Conservation (phyloP, 1,140 invertebrate species). For the Brachionus sp. region DNA sequence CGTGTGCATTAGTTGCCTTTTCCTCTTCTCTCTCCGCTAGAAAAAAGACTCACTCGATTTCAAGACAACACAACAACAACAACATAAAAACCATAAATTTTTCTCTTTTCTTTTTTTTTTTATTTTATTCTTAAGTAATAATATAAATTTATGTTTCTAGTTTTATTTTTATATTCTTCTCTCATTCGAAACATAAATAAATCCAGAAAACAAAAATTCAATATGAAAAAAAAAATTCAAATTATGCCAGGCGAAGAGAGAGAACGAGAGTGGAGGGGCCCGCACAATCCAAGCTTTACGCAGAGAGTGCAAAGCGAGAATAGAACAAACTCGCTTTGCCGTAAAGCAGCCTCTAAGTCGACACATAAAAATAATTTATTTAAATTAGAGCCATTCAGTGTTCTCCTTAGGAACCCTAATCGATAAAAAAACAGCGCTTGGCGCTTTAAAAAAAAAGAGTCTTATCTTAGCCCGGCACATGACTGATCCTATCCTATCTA, state of each 20-base stretch:
- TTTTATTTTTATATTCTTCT: conserved; percentile 18
- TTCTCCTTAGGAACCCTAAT: not conserved
- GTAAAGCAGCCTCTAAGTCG: not conserved
- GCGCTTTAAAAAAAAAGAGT: not conserved
- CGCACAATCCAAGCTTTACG: not conserved
- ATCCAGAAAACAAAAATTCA: conserved; percentile 26
- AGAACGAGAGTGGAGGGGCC: not conserved
- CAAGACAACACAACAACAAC: conserved; percentile 5
- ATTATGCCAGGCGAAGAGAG: conserved; percentile 4
- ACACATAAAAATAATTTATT: not conserved
- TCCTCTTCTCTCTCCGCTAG: not conserved
- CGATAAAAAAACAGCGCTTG: not conserved
- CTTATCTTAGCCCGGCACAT: not conserved
- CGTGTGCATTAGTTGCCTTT: not conserved
- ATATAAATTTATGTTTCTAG: conserved; percentile 39
- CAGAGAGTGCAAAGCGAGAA: not conserved
- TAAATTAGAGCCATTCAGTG: not conserved
- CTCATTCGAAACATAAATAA: conserved; percentile 1
- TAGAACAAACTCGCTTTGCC: not conserved
- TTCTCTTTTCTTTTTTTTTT: too few relatives aligned
- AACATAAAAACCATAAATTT: not conserved
- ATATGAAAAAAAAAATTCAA: conserved; percentile 4
- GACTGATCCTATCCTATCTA: not conserved
- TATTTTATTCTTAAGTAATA: not conserved
- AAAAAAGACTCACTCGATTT: not conserved